Evolutionary conservation across 2,888 invertebrate genomes (phyloP).

Genomic region (Dryomyza anilis): DNA sequence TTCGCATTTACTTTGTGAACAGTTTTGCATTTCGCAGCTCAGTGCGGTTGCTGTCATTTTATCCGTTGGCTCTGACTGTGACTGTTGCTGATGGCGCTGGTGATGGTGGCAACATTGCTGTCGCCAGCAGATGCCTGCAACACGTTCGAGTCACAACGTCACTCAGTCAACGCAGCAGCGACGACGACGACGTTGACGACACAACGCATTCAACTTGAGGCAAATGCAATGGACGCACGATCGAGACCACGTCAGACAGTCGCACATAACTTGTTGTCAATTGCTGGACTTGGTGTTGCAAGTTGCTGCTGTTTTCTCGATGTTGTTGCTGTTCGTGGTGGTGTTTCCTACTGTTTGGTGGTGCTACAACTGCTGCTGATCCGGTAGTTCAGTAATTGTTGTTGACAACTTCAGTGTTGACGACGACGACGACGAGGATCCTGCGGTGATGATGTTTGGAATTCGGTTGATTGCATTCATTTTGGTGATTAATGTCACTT

Average conservation of each 20-base stretch:
- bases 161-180: slow-evolving; percentile 3
- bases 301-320: background rate
- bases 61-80: background rate
- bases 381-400: slow-evolving; percentile 29
- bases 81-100: background rate
- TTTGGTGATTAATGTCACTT: slow-evolving; percentile 8
- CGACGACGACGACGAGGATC: background rate
- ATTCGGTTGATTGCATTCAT: slow-evolving; percentile 19
- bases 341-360: background rate
- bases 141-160: slow-evolving; percentile 6
- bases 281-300: background rate
- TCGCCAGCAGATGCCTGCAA: background rate
- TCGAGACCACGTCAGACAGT: slow-evolving; percentile 29
- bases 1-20: background rate
- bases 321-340: background rate
- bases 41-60: background rate
- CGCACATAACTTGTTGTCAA: slow-evolving; percentile 32
- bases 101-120: slow-evolving; percentile 3
- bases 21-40: slow-evolving; percentile 6
- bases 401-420: slow-evolving; percentile 27
- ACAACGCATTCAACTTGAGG: slow-evolving; percentile 3
- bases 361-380: slow-evolving; percentile 7
- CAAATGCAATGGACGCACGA: background rate
- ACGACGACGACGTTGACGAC: background rate
- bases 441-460: background rate